These are phyloP conservation scores for Hydractinia echinata DNA, from an alignment of 30 jellyfish, hydroid and myxozoan genomes.

Conservation along the genomic window DNA sequence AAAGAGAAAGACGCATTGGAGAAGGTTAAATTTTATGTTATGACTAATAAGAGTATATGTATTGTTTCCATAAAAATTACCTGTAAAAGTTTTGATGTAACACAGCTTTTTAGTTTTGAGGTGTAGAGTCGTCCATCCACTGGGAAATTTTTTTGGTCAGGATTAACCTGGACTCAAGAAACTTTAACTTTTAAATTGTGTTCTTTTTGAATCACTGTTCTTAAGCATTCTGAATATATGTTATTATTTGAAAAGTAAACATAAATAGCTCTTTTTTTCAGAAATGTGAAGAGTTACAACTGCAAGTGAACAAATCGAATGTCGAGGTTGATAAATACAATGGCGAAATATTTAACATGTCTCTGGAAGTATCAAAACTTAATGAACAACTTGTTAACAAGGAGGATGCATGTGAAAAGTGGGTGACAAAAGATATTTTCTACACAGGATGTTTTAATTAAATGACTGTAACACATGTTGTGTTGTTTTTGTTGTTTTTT, in stretches of 20 bases:
- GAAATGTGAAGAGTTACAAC: not conserved
- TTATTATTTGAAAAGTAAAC: too few species aligned
- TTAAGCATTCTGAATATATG: too few species aligned
- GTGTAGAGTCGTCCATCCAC: too few species aligned
- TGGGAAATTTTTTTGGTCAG: too few species aligned
- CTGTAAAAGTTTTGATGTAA: too few species aligned
- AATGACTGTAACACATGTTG: not conserved
- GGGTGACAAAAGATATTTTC: not conserved
- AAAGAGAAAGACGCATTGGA: not conserved
- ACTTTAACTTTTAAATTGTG: too few species aligned
- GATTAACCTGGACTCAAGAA: too few species aligned
- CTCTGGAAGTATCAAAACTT: not conserved
- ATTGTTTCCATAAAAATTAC: too few species aligned
- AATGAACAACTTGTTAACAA: not conserved
- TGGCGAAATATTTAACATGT: not conserved
- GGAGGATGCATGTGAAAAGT: constrained; percentile 5
- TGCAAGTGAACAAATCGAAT: not conserved
- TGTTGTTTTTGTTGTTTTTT: not conserved
- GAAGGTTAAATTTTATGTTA: too few species aligned
- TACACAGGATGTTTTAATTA: not conserved
- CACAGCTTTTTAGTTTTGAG: too few species aligned
- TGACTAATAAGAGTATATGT: too few species aligned
- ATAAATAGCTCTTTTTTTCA: not conserved
- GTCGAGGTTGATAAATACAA: not conserved
- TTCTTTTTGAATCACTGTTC: too few species aligned